Base-by-base conservation (phyloP, 2,113 vertebrate species). In the Datnioides undecimradiatus region DNA sequence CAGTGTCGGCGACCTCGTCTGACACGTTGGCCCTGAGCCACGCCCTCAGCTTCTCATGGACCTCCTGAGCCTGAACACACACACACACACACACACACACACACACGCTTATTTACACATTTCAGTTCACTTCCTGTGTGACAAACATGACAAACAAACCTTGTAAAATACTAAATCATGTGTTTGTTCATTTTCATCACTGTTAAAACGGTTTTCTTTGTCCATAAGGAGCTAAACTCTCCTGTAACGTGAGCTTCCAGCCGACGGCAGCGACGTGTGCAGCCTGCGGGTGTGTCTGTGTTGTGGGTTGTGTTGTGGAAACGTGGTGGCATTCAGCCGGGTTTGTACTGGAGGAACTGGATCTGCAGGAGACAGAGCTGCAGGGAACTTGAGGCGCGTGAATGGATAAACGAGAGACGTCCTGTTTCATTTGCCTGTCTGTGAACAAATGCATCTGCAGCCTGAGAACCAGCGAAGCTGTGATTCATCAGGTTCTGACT, bases 1-100 rank as follows among this genome's bases (percentile, higher is more conserved):
- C 90, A 2, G 95, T 94, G 54, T 96, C 94, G 33, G 96, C 95
- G 65, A 97, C 95, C 0, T 93, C 92, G 7, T 97, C 96, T 0
- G 96, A 97, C 38, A 98, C 88, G 0, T 98, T 95, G 48, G 84
- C 91, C 86, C 95, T 95, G 57, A 98, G 89, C 97, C 97, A 98
- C 2, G 88, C 93, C 45, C 97, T 95, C 88, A 98, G 93, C 90
- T 98, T 97, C 88, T 97, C 95, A 0, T 98, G 97, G 55, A 98
- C 96, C 83, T 98, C 97, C 92, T 98, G 97, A 79, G 97, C 97
- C 97, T 98, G 71, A 4, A 83, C 23, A 52, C 5, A 58, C 43
- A 55, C 14, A 68, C 40, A 67, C 57, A 74, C n/a, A 45, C 55
- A 68, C 23, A 33, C 34, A 64, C 49, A 40, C 45, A 38, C 25